Percentiles rank a stretch among this genome's conserved stretches.
Conservation (phyloP, 1,140 invertebrate species). For the Lepidostoma basale region DNA sequence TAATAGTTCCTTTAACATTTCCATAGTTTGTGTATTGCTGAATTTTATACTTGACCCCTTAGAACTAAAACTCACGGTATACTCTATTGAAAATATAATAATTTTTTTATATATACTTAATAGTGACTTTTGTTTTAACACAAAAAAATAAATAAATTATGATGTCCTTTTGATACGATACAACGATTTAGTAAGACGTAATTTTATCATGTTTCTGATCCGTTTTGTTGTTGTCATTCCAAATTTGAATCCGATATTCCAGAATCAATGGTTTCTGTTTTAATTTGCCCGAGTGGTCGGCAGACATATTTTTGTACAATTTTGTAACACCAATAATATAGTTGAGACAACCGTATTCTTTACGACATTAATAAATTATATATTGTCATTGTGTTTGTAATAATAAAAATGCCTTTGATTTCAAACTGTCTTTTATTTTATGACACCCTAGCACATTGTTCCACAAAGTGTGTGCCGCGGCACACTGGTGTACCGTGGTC, state of each 20-base stretch:
- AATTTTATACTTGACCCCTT: no score
- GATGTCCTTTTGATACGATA: neutral
- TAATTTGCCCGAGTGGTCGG: neutral
- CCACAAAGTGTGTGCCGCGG: neutral
- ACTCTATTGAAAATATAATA: no score
- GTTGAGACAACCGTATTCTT: neutral
- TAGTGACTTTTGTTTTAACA: no score
- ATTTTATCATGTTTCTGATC: neutral
- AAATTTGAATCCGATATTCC: neutral
- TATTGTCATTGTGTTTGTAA: neutral
- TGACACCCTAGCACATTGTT: neutral
- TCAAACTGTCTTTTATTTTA: slow-evolving; percentile 1
- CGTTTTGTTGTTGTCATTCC: neutral
- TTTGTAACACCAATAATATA: neutral
- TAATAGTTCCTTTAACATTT: no score
- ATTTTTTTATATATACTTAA: no score
- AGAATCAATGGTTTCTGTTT: neutral
- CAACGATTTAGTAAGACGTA: neutral
- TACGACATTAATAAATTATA: slow-evolving; percentile 10
- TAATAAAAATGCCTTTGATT: neutral
- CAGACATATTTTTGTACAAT: slow-evolving; percentile 12
- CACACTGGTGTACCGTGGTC: no score
- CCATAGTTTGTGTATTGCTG: no score
- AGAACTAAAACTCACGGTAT: no score
- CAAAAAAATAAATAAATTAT: neutral